These are phyloP conservation scores for Chionodraco myersi DNA, from an alignment of 2,113 vertebrate genomes.

Conservation along the genomic window DNA sequence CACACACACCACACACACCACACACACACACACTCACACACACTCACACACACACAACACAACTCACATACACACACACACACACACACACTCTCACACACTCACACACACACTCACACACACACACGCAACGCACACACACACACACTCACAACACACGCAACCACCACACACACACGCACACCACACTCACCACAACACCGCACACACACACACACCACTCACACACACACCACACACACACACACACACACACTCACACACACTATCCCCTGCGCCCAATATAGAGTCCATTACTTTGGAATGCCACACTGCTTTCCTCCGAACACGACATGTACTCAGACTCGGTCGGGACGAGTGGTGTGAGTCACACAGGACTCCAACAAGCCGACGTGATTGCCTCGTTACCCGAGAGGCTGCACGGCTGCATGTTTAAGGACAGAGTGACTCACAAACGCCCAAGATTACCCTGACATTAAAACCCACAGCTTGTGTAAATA, in stretches of 20 bases:
- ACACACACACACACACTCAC: slow-evolving; percentile 10
- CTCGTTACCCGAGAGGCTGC: slow-evolving; percentile 55
- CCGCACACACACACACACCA: too few relatives aligned
- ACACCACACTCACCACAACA: too few relatives aligned
- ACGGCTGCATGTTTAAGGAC: slow-evolving; percentile 61
- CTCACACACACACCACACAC: too few relatives aligned
- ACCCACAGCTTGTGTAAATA: slow-evolving; percentile 71
- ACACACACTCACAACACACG: too few relatives aligned
- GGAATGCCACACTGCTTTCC: slow-evolving; percentile 66
- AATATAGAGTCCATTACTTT: slow-evolving; percentile 68
- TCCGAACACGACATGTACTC: slow-evolving; percentile 54
- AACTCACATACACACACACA: too few relatives aligned
- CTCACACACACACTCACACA: too few relatives aligned
- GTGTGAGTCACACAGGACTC: slow-evolving; percentile 62
- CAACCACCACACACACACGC: too few relatives aligned
- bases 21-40: too few relatives aligned
- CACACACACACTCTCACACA: too few relatives aligned
- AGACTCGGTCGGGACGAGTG: slow-evolving; percentile 28
- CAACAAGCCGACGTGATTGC: slow-evolving; percentile 46
- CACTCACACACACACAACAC: too few relatives aligned
- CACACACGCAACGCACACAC: too few relatives aligned
- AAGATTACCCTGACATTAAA: slow-evolving; percentile 71
- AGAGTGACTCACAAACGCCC: slow-evolving; percentile 70
- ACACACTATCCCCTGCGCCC: slow-evolving; percentile 54
- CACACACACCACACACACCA: too few relatives aligned